phyloP scores from a whole-genome alignment of 2,888 invertebrate genomes.

The Protonemura montana region DNA sequence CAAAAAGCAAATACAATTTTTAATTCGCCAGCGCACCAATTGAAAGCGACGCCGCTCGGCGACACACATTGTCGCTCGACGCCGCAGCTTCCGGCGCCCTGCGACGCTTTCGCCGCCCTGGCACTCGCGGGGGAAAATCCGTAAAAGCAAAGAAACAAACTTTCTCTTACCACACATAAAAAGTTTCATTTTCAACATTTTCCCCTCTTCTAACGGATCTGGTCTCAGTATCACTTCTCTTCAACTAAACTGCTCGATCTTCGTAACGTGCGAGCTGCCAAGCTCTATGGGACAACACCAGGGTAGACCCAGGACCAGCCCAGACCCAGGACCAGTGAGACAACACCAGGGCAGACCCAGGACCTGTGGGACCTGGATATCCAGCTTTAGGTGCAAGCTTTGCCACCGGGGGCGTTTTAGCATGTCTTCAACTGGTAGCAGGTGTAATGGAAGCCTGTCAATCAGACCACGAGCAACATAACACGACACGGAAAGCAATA shows the following conservation, averaged over 20 bases:
- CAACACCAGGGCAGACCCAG: no score
- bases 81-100: neutral
- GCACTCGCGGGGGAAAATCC: neutral
- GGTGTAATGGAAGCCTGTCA: no score
- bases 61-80: neutral
- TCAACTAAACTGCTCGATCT: constrained; percentile 40
- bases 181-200: constrained; percentile 32
- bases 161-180: constrained; percentile 28
- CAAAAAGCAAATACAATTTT: neutral
- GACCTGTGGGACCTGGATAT: no score
- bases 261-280: constrained; percentile 25
- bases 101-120: neutral
- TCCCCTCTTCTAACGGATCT: constrained; percentile 22
- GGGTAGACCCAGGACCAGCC: no score
- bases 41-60: neutral
- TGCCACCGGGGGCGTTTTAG: no score
- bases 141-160: constrained; percentile 41
- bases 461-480: no score
- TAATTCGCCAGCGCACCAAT: neutral
- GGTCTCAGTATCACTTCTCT: constrained; percentile 35
- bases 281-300: neutral
- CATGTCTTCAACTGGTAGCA: no score
- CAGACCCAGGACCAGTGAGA: neutral
- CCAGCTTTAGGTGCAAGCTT: no score
- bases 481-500: no score